Evolutionary conservation across 2,888 invertebrate species (phyloP), one percentile per base, ranked within the genome.

Genomic region (Danaus chrysippus): DNA sequence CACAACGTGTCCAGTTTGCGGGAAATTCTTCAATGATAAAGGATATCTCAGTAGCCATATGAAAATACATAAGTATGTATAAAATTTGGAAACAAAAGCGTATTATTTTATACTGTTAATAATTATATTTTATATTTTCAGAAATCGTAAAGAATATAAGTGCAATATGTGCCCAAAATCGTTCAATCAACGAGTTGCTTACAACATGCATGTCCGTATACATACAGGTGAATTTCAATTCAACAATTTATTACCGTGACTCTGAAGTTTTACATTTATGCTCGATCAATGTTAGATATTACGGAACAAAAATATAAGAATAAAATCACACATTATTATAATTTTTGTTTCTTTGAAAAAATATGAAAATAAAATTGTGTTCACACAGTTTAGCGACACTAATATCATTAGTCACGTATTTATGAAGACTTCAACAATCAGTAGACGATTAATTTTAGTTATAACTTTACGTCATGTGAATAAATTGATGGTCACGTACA

Each of bases 131-230:
- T 64, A 59, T 11, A 46, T 66, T 82, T 84, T 53, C 81, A 92
- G 94, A 67, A 96, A 96, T 77, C 93, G 93, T 66, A 96, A 95
- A 78, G 96, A 96, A 78, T 96, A 96, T 82, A 95, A 94, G 56
- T 96, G 96, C 75, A 92, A 94, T 23, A 93, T 94, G 71, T 96
- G 96, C 74, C 95, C 95, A 0, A 96, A 96, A 81, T 93, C 96
- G 17, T 96, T 96, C 79, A 96, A 96, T 81, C 96, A 96, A 80
- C 92, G 96, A 42, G 96, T 96, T 6, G 96, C 96, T 10, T 96
- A 96, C 84, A 96, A 96, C 76, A 96, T 96, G 96, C 96, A 96
- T 78, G 93, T 95, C 1, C 89, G 96, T 64, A 96, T 96, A 63
- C 96, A 96, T 75, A 96, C 96, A 65, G 96, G 93, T 91, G 77